These are phyloP conservation scores for Sander lucioperca DNA, from an alignment of 2,113 vertebrate species.

Conservation along the genomic window DNA sequence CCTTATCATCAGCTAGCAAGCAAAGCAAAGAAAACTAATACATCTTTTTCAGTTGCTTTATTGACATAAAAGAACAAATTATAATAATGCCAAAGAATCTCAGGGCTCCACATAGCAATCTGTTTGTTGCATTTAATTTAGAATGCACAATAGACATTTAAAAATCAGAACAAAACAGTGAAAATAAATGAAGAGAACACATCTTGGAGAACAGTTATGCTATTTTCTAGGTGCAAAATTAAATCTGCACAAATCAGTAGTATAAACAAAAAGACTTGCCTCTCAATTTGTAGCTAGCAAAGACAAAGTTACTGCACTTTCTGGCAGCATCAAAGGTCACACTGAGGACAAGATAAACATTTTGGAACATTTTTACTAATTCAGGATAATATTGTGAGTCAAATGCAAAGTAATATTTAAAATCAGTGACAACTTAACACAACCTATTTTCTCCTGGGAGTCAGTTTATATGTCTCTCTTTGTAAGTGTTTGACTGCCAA, in stretches of 20 bases:
- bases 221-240: not conserved
- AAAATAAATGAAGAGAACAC: not conserved
- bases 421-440: not conserved
- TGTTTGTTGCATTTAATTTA: not conserved
- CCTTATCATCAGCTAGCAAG: not conserved
- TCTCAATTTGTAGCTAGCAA: no score
- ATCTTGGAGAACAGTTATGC: not conserved
- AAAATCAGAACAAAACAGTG: not conserved
- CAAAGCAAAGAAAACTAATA: conserved; percentile 3
- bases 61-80: not conserved
- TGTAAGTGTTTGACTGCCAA: not conserved
- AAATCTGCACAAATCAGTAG: not conserved
- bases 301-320: not conserved
- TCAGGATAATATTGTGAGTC: not conserved
- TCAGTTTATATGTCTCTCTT: not conserved
- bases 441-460: not conserved
- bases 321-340: not conserved
- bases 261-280: not conserved
- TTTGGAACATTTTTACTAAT: no score
- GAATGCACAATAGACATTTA: not conserved
- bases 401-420: not conserved
- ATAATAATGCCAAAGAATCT: not conserved
- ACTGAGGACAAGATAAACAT: not conserved
- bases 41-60: not conserved
- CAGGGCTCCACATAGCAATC: not conserved